phyloP scores from a whole-genome alignment of 2,888 invertebrate genomes.

The Caenorhabditis sinica region DNA sequence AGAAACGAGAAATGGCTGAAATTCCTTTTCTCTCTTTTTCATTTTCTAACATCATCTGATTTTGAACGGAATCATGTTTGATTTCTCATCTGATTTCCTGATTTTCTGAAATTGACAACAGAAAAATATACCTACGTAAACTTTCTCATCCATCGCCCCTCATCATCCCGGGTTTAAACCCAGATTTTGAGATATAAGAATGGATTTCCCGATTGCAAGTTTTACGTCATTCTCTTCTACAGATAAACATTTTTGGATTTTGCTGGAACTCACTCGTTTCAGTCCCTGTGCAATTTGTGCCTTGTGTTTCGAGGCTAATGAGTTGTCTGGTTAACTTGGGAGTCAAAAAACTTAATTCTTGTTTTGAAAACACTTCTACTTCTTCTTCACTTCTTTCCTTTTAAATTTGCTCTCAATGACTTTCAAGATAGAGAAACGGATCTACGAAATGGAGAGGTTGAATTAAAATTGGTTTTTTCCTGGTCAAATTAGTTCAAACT shows the following conservation, averaged over 20 bases:
- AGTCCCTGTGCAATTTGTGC: not conserved
- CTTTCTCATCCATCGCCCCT: not conserved
- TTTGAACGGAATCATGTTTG: not conserved
- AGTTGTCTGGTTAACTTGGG: constrained; percentile 6
- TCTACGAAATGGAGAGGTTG: not conserved
- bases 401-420: not conserved
- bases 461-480: not conserved
- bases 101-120: not conserved
- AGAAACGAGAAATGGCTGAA: constrained; percentile 4
- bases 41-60: constrained; percentile 8
- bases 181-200: not conserved
- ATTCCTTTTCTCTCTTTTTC: not conserved
- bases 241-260: constrained; percentile 1
- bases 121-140: constrained; percentile 22
- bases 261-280: constrained; percentile 12
- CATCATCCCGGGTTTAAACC: not conserved
- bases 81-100: not conserved
- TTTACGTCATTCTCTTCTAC: constrained; percentile 10
- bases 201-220: constrained; percentile 7
- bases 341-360: constrained; percentile 8
- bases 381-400: not conserved
- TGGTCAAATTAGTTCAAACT: constrained; percentile 12
- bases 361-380: constrained; percentile 21
- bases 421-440: not conserved
- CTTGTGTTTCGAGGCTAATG: constrained; percentile 25